Evolutionary conservation across 2,113 vertebrate genomes (phyloP).

Genomic region (Chloropsis cyanopogon): DNA sequence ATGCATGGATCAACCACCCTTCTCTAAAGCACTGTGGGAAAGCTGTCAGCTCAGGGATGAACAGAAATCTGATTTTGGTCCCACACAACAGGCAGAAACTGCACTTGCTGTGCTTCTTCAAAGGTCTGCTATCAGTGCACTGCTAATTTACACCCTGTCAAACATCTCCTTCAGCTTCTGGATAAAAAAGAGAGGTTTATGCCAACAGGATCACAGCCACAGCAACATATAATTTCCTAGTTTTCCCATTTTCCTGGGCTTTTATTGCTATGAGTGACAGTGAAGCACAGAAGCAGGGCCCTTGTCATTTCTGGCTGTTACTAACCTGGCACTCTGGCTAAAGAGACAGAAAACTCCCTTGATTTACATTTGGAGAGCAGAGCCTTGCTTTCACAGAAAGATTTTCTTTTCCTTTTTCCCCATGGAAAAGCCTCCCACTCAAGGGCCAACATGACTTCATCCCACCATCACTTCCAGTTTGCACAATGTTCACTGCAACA

Average conservation of each 20-base stretch:
- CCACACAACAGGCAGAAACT: not conserved
- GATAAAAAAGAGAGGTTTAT: not conserved
- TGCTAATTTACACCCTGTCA: not conserved
- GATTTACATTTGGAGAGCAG: not conserved
- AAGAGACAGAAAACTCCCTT: not conserved
- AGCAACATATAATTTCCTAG: not conserved
- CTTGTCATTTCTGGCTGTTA: not conserved
- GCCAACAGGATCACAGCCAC: not conserved
- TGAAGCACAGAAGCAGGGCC: not conserved
- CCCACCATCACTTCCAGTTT: not conserved
- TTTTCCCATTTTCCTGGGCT: not conserved
- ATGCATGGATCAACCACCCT: not conserved
- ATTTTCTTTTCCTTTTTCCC: not conserved
- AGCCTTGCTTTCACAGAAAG: not conserved
- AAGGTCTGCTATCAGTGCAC: not conserved
- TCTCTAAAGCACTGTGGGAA: not conserved
- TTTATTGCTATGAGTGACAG: not conserved
- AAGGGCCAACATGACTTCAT: not conserved
- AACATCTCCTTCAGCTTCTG: not conserved
- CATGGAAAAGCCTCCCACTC: not conserved
- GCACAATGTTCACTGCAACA: not conserved
- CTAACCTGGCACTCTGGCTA: not conserved
- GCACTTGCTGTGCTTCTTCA: not conserved
- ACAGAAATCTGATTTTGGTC: not conserved
- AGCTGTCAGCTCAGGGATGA: not conserved